Evolutionary conservation across 1,140 invertebrate genomes (phyloP).

Genomic region (Delia radicum): DNA sequence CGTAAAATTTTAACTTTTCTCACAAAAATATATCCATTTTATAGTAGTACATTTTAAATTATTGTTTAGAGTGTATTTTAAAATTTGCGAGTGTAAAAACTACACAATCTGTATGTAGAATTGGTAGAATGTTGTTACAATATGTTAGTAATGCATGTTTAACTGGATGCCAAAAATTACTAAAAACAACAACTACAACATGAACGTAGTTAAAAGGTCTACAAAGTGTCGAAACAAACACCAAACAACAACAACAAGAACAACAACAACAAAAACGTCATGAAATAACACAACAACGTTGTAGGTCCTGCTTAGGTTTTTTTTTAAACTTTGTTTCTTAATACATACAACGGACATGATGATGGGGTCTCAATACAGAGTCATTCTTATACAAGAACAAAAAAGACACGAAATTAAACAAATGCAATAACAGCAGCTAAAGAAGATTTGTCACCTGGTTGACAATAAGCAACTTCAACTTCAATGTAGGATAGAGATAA

Average conservation of each 20-base stretch:
- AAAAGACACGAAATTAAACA: background rate
- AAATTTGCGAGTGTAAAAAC: no score
- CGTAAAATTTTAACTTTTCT: no score
- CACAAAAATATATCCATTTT: no score
- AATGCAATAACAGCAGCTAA: conserved; percentile 21
- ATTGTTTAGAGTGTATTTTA: background rate
- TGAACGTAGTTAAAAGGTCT: conserved; percentile 8
- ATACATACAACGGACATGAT: conserved; percentile 18
- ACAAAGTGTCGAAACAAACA: conserved; percentile 23
- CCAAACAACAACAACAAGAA: background rate
- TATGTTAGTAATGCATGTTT: conserved; percentile 21
- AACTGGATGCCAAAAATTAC: conserved; percentile 16
- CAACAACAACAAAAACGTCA: background rate
- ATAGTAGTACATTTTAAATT: no score
- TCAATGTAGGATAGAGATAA: background rate
- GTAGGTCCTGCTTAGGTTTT: conserved; percentile 29
- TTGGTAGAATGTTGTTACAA: conserved; percentile 2
- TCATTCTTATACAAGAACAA: conserved; percentile 7
- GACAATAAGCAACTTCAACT: conserved; percentile 30
- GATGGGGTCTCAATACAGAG: conserved; percentile 24
- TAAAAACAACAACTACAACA: background rate
- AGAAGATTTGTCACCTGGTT: conserved; percentile 31
- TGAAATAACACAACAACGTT: conserved; percentile 24
- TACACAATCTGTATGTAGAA: background rate
- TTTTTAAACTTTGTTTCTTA: no score